Conservation (phyloP, 1,140 invertebrate species). For the Bombus haemorrhoidalis region DNA sequence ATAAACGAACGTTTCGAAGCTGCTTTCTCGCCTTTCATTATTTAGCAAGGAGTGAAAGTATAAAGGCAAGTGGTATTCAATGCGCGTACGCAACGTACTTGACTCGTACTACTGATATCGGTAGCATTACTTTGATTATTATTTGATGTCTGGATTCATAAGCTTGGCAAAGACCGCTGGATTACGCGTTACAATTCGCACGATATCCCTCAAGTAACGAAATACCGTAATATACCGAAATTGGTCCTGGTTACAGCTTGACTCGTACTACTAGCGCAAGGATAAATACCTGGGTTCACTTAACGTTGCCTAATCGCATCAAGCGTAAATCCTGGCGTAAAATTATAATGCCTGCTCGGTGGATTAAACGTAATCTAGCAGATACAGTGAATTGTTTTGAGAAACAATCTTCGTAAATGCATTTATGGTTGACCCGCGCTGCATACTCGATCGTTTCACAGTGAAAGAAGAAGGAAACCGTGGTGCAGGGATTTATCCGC, state of each 20-base stretch:
- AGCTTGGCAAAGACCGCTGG: not conserved
- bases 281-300: not conserved
- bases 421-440: not conserved
- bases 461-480: not conserved
- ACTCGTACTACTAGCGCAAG: not conserved
- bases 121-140: not conserved
- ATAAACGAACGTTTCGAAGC: not conserved
- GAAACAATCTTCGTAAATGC: too few species aligned
- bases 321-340: not conserved
- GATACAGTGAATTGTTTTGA: not conserved
- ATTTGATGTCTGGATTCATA: not conserved
- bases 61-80: not conserved
- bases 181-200: not conserved
- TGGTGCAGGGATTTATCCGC: not conserved
- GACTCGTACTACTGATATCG: slow-evolving; percentile 7
- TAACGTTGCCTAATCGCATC: slow-evolving; percentile 4
- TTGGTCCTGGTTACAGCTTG: not conserved
- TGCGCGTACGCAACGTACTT: not conserved
- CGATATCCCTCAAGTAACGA: not conserved
- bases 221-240: too few species aligned
- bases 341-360: not conserved
- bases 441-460: not conserved
- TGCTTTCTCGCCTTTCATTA: not conserved
- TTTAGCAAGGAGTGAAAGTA: not conserved
- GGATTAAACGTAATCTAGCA: not conserved